Percentiles rank a stretch among this genome's conserved stretches.
Evolutionary conservation across 2,113 vertebrate genomes (phyloP).

Genomic region (Tinamus guttatus): DNA sequence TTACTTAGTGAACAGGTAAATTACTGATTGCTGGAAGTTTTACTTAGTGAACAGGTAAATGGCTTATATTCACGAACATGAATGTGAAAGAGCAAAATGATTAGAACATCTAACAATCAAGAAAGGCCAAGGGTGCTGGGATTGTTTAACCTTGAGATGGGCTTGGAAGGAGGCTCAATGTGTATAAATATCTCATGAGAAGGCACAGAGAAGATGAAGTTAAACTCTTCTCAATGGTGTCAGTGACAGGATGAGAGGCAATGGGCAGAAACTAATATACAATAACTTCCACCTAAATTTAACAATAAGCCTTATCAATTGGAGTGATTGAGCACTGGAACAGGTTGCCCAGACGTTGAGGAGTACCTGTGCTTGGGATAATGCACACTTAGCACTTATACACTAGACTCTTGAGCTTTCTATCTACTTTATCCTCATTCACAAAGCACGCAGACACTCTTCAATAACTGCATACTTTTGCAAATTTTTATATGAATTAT

Average conservation of each 20-base stretch:
- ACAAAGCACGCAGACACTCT: fast-evolving
- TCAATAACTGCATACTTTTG: neutral
- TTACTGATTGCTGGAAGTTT: neutral
- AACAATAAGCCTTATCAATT: neutral
- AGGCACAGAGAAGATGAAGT: no score
- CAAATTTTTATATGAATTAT: neutral
- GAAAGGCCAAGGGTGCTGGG: neutral
- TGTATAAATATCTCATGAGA: no score
- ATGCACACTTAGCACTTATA: fast-evolving
- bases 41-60: neutral
- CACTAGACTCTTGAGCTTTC: neutral
- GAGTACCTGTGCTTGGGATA: neutral
- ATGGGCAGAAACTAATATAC: neutral
- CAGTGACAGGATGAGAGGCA: neutral
- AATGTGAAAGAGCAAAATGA: neutral
- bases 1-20: neutral
- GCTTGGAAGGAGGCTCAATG: no score
- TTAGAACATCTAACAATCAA: neutral
- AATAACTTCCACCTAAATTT: neutral
- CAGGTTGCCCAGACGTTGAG: neutral
- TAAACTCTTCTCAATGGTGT: neutral
- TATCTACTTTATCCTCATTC: neutral
- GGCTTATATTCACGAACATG: neutral
- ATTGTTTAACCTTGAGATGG: no score
- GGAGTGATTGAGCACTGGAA: neutral